These are phyloP conservation scores for Metallyticus violacea DNA, from an alignment of 2,888 invertebrate genomes.

Conservation along the genomic window DNA sequence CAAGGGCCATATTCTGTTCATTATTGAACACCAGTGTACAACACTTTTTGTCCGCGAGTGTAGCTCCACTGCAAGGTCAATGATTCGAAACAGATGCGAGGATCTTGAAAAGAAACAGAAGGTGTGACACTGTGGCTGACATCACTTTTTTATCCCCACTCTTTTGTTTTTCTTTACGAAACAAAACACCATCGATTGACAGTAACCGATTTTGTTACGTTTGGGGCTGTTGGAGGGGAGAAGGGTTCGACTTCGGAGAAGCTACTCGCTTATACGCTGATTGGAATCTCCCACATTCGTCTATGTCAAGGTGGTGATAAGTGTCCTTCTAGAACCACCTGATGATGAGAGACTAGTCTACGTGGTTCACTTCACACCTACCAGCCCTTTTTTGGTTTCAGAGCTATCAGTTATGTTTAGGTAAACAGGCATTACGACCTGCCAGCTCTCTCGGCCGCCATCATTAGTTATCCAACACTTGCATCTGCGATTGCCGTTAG, in stretches of 20 bases:
- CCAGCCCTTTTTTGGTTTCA: not conserved
- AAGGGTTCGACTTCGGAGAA: not conserved
- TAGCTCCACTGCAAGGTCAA: not conserved
- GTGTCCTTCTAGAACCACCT: not conserved
- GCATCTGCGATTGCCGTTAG: too few species aligned
- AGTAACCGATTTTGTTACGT: slow-evolving; percentile 1
- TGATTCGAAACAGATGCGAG: not conserved
- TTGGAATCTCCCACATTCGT: slow-evolving; percentile 5
- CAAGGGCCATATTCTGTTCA: too few species aligned
- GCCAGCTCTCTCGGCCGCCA: not conserved
- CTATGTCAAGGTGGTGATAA: not conserved
- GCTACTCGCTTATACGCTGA: not conserved
- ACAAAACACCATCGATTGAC: not conserved
- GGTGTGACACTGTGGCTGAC: not conserved
- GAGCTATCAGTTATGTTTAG: not conserved
- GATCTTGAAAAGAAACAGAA: not conserved
- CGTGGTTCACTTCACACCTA: not conserved
- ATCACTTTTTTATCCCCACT: too few species aligned
- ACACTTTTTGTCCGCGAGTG: not conserved
- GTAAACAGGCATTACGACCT: not conserved
- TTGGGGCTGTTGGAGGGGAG: not conserved
- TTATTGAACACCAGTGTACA: too few species aligned
- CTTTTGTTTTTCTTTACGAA: not conserved
- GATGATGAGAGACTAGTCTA: too few species aligned
- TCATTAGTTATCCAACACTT: not conserved